Evolutionary conservation across 2,888 invertebrate genomes (phyloP).

Genomic region (Chalcis sispes): DNA sequence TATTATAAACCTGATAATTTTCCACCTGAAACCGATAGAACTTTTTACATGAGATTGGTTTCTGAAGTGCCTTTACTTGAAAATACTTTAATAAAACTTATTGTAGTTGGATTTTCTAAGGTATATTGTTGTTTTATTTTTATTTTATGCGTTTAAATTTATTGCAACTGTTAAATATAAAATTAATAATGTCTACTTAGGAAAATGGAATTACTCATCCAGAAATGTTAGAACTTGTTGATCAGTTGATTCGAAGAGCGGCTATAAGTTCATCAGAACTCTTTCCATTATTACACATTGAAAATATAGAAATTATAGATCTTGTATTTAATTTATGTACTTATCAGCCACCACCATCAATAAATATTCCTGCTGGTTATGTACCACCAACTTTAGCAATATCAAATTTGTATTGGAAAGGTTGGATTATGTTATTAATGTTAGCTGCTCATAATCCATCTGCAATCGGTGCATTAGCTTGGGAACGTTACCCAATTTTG

Average conservation of each 20-base stretch:
- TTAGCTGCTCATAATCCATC: conserved; percentile 95
- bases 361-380: conserved; percentile 89
- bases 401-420: conserved; percentile 95
- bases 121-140: conserved; percentile 67
- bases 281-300: conserved; percentile 84
- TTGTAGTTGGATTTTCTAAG: conserved; percentile 88
- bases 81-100: conserved; percentile 87
- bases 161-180: not conserved
- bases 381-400: conserved; percentile 93
- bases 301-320: conserved; percentile 91
- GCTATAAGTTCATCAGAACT: conserved; percentile 86
- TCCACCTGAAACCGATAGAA: conserved; percentile 94
- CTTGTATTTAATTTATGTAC: conserved; percentile 92
- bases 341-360: conserved; percentile 95
- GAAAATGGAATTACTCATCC: conserved; percentile 88
- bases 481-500: conserved; percentile 93
- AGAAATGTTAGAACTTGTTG: conserved; percentile 91
- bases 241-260: conserved; percentile 90
- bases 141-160: not conserved
- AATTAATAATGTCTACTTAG: conserved; percentile 72
- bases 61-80: conserved; percentile 93
- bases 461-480: conserved; percentile 90
- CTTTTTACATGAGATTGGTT: conserved; percentile 85
- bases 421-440: conserved; percentile 91
- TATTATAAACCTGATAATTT: conserved; percentile 92